Conservation (phyloP, 2,797 vertebrate genomes). For the Gambelia wislizenii region DNA sequence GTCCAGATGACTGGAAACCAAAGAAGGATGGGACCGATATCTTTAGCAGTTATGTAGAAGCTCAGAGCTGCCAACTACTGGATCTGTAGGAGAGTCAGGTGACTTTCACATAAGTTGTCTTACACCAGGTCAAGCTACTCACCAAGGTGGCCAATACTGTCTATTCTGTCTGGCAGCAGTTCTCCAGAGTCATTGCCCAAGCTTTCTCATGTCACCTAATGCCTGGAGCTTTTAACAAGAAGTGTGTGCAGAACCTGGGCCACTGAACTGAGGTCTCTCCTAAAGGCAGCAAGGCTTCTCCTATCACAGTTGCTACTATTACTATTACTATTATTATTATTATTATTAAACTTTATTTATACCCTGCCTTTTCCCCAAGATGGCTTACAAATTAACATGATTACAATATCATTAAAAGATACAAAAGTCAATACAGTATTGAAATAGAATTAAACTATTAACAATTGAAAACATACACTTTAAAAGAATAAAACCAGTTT, state of each 20-base stretch:
- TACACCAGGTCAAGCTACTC: background rate
- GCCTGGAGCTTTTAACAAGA: background rate
- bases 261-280: background rate
- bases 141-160: background rate
- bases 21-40: background rate
- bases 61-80: background rate
- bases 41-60: background rate
- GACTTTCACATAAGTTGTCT: background rate
- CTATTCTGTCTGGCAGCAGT: background rate
- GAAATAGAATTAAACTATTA: no score
- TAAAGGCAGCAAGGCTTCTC: background rate
- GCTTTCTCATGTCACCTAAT: no score
- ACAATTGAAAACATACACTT: no score
- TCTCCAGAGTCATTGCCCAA: background rate
- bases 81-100: background rate
- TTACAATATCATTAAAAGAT: no score
- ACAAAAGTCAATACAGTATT: no score
- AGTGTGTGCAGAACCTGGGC: background rate
- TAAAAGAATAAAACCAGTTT: no score
- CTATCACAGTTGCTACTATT: no score
- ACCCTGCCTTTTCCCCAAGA: no score
- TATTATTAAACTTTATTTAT: background rate
- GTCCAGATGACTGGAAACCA: background rate
- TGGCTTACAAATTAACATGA: no score
- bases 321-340: background rate